A percentile compares a stretch with the other conserved stretches of the same genome.
Conservation (phyloP, 1,140 invertebrate genomes). For the Acyrthosiphon pisum region DNA sequence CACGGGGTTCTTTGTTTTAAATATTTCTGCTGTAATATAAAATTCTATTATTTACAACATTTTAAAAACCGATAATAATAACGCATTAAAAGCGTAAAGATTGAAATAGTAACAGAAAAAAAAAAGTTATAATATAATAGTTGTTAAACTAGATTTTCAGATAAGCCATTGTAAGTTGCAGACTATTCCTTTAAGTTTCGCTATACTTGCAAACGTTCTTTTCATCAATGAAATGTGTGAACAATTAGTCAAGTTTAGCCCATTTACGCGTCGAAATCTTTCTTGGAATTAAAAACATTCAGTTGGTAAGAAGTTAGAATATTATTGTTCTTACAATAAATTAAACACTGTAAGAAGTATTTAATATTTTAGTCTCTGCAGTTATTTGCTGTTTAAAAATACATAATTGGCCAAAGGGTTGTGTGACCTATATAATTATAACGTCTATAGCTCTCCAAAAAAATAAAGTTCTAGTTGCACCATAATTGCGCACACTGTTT, state of each 20-base stretch:
- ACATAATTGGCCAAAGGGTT: not conserved
- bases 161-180: not conserved
- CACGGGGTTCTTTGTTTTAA: too few species aligned
- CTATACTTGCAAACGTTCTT: not conserved
- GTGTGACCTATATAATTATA: not conserved
- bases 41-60: not conserved
- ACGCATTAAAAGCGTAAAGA: not conserved
- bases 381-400: not conserved
- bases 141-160: not conserved
- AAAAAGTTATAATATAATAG: not conserved
- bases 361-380: not conserved
- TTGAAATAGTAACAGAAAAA: not conserved
- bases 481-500: not conserved
- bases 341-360: not conserved
- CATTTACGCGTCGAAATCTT: not conserved
- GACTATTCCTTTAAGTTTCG: not conserved
- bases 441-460: not conserved
- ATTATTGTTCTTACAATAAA: not conserved
- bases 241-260: too few species aligned
- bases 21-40: not conserved
- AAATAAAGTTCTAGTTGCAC: not conserved
- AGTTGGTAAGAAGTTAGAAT: not conserved
- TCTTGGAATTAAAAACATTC: not conserved
- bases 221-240: not conserved
- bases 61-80: not conserved